phyloP scores from a whole-genome alignment of 2,888 invertebrate genomes.

The Micoletzkya japonica region DNA sequence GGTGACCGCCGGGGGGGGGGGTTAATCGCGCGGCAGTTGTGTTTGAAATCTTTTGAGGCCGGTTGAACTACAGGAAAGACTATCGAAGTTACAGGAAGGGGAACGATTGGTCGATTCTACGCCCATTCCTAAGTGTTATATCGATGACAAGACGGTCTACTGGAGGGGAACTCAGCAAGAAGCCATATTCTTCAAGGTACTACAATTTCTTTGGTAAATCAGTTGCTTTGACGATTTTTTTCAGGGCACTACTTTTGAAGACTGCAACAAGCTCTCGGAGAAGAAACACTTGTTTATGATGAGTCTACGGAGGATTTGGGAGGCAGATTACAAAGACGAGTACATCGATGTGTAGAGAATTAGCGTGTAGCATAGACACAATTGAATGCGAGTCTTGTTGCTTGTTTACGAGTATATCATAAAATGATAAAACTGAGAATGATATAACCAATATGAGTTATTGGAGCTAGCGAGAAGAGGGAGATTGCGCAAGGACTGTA shows the following conservation, averaged over 20 bases:
- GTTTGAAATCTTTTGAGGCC: too few relatives aligned
- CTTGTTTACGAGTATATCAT: too few relatives aligned
- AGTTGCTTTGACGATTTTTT: background rate
- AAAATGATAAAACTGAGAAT: too few relatives aligned
- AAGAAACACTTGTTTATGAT: conserved; percentile 24
- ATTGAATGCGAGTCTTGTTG: too few relatives aligned
- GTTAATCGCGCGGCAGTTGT: too few relatives aligned
- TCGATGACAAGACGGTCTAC: conserved; percentile 20
- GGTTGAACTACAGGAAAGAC: background rate
- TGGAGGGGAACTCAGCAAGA: conserved; percentile 14
- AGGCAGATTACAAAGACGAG: conserved; percentile 27
- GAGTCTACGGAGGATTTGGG: conserved; percentile 25
- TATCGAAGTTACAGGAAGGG: background rate
- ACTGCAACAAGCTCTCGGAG: conserved; percentile 15
- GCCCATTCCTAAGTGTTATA: conserved; percentile 5
- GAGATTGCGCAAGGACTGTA: too few relatives aligned
- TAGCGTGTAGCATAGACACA: too few relatives aligned
- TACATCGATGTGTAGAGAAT: too few relatives aligned
- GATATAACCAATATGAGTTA: too few relatives aligned
- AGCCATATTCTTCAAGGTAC: conserved; percentile 19
- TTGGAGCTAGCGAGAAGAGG: too few relatives aligned
- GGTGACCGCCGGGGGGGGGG: too few relatives aligned
- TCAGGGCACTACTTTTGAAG: conserved; percentile 15
- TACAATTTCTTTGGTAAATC: background rate
- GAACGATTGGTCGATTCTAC: conserved; percentile 4